Percentiles rank a stretch among this genome's conserved stretches.
Evolutionary conservation across 2,113 vertebrate genomes (phyloP).

Genomic region (Montifringilla adamsi): DNA sequence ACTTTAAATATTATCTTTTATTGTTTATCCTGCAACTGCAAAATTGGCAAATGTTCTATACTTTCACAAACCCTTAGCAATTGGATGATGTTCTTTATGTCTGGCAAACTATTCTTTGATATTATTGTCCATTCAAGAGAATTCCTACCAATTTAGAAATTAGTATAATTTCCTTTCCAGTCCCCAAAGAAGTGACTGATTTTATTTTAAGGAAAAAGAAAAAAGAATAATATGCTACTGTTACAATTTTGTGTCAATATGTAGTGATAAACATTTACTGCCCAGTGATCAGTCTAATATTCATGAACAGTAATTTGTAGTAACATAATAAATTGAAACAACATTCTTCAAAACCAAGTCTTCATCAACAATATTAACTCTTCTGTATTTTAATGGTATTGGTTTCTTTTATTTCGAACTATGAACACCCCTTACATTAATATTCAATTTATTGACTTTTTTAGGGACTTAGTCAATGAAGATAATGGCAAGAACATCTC

Average conservation of each 20-base stretch:
- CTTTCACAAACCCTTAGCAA: not conserved
- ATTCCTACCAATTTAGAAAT: not conserved
- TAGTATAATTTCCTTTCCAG: not conserved
- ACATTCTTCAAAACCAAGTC: not conserved
- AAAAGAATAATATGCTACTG: not conserved
- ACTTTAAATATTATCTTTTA: not conserved
- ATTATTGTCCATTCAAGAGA: not conserved
- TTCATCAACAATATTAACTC: not conserved
- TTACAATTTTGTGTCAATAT: not conserved
- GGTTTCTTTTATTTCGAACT: not conserved
- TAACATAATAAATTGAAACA: not conserved
- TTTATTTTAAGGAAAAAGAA: not conserved
- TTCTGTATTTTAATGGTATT: not conserved
- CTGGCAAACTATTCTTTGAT: not conserved
- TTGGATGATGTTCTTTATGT: not conserved
- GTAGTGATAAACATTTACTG: not conserved
- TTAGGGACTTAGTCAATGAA: not conserved
- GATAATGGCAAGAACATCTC: not conserved
- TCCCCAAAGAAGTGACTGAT: not conserved
- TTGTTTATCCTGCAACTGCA: not conserved
- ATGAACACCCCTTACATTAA: not conserved
- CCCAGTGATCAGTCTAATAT: not conserved
- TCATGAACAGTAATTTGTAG: not conserved
- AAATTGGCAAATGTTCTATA: not conserved
- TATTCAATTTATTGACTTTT: not conserved